phyloP scores from a whole-genome alignment of 2,888 invertebrate species.

The Macrophya alboannulata region DNA sequence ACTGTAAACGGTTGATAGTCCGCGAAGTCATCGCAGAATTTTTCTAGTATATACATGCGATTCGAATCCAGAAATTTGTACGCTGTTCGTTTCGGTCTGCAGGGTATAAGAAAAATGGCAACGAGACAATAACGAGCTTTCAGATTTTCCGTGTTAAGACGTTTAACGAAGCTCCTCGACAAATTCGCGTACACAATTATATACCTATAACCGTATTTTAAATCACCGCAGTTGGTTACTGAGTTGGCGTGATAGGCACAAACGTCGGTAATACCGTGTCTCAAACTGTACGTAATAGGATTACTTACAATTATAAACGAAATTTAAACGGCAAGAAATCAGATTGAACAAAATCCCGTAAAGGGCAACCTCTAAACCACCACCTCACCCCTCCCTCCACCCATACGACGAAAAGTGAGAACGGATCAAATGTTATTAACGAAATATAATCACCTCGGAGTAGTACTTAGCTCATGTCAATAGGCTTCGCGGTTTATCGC shows the following conservation, averaged over 20 bases:
- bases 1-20: too few species aligned
- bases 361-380: too few species aligned
- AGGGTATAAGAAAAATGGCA: not conserved
- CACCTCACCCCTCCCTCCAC: too few species aligned
- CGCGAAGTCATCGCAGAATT: too few species aligned
- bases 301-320: conserved; percentile 15
- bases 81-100: not conserved
- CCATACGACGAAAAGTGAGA: not conserved
- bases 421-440: not conserved
- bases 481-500: not conserved
- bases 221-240: not conserved
- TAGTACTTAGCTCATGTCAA: not conserved
- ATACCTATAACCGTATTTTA: not conserved
- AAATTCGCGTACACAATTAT: not conserved
- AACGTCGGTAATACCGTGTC: not conserved
- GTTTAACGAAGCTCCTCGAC: not conserved
- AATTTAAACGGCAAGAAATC: conserved; percentile 17
- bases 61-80: not conserved
- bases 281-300: conserved; percentile 11
- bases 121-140: not conserved
- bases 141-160: not conserved
- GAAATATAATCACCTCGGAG: not conserved
- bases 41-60: not conserved
- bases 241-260: not conserved
- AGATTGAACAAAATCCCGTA: not conserved